These are phyloP conservation scores for Drosophila lacteicornis DNA, from an alignment of 1,140 invertebrate species.

Conservation along the genomic window DNA sequence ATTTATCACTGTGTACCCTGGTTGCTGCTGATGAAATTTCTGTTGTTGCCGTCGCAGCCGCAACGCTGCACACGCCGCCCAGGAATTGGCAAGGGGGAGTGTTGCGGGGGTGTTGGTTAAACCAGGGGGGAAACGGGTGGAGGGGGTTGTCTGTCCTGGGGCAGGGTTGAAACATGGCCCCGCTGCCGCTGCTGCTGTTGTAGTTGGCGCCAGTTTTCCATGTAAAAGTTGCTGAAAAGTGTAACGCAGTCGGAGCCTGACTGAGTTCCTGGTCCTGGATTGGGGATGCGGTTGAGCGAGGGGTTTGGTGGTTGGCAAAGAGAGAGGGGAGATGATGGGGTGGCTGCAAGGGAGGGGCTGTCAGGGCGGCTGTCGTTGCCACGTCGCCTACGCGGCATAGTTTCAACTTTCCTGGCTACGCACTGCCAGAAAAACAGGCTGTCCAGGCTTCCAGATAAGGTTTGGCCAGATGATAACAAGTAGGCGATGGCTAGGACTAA, in stretches of 20 bases:
- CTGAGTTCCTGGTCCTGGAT: conserved; percentile 25
- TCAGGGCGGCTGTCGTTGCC: conserved; percentile 32
- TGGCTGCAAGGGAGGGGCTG: conserved; percentile 9
- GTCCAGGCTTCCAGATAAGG: not conserved
- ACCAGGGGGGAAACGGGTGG: not conserved
- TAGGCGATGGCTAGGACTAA: not conserved
- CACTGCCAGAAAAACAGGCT: conserved; percentile 17
- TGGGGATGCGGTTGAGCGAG: conserved; percentile 11
- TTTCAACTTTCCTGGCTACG: conserved; percentile 59
- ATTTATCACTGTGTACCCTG: not conserved
- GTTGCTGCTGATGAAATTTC: conserved; percentile 26
- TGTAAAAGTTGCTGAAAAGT: conserved; percentile 81
- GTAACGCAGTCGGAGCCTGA: conserved; percentile 69
- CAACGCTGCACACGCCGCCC: conserved; percentile 71
- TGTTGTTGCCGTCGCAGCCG: conserved; percentile 60
- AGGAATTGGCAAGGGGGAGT: conserved; percentile 7
- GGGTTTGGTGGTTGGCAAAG: not conserved
- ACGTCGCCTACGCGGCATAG: conserved; percentile 77
- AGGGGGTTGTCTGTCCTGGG: conserved; percentile 35
- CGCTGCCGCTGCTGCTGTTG: conserved; percentile 47
- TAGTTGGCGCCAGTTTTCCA: conserved; percentile 78
- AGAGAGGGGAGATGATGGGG: not conserved
- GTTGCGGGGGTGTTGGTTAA: conserved; percentile 2
- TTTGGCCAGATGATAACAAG: not conserved
- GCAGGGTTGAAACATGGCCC: conserved; percentile 68